Conservation (phyloP, 2,797 vertebrate genomes). For the Yasuhikotakia modesta region DNA sequence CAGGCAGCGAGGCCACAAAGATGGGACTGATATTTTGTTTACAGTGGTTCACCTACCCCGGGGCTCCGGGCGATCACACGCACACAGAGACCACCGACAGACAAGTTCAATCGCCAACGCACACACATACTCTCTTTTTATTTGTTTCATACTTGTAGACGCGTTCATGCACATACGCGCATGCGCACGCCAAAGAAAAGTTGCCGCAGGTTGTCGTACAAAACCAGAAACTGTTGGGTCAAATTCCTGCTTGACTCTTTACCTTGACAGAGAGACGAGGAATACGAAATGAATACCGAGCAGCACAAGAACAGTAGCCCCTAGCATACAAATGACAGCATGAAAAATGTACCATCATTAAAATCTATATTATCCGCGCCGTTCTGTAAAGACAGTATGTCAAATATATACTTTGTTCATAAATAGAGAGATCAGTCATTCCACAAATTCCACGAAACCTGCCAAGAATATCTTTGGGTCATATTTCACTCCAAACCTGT, state of each 20-base stretch:
- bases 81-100: conserved; percentile 30
- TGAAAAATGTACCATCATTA: conserved; percentile 23
- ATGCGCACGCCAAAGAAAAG: not conserved
- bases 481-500: not conserved
- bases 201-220: not conserved
- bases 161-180: not conserved
- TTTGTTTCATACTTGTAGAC: not conserved
- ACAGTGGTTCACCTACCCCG: conserved; percentile 77
- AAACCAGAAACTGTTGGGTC: not conserved
- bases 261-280: not conserved
- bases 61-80: conserved; percentile 76
- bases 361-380: conserved; percentile 22
- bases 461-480: not conserved
- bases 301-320: not conserved
- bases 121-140: conserved; percentile 10
- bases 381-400: not conserved
- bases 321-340: conserved; percentile 3
- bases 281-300: conserved; percentile 4
- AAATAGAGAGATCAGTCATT: not conserved
- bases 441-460: not conserved
- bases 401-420: not conserved
- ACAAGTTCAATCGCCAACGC: conserved; percentile 19
- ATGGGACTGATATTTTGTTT: conserved; percentile 82
- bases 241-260: conserved; percentile 19
- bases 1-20: conserved; percentile 45